phyloP scores from a whole-genome alignment of 64 coral and sea anemone genomes.

The Pachyseris speciosa region DNA sequence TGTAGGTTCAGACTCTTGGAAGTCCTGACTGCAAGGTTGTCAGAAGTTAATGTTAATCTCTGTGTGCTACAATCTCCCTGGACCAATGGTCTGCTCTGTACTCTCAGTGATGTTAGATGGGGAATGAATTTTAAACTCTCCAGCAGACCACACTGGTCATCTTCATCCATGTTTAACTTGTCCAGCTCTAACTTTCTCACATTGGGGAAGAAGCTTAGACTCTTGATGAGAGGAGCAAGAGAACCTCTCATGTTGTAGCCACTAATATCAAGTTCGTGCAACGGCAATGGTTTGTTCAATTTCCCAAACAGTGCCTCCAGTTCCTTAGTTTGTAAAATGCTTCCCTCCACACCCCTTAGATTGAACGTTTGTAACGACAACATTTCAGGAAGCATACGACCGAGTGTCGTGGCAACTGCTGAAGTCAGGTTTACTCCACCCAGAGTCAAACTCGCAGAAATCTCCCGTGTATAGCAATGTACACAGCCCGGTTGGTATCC shows the following conservation, averaged over 20 bases:
- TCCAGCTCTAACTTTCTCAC: background rate
- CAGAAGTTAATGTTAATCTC: too few species aligned
- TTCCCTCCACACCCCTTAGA: too few species aligned
- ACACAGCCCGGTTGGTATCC: background rate
- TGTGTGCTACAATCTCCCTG: too few species aligned
- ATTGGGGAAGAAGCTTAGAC: background rate
- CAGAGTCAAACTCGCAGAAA: too few species aligned
- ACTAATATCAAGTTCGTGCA: background rate
- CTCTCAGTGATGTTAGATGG: too few species aligned
- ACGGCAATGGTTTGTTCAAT: background rate
- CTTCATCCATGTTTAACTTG: background rate
- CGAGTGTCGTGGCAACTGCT: background rate
- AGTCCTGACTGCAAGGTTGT: too few species aligned
- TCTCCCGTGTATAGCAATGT: too few species aligned
- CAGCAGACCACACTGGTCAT: background rate
- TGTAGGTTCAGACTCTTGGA: too few species aligned
- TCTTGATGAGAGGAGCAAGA: background rate
- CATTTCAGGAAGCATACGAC: too few species aligned
- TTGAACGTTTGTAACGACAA: too few species aligned
- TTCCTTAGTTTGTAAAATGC: background rate
- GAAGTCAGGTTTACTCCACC: background rate
- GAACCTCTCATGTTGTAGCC: background rate
- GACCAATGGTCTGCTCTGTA: too few species aligned
- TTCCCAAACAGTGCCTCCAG: background rate
- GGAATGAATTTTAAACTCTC: background rate